phyloP scores from a whole-genome alignment of 1,140 invertebrate species.

The Neomicropteryx cornuta region DNA sequence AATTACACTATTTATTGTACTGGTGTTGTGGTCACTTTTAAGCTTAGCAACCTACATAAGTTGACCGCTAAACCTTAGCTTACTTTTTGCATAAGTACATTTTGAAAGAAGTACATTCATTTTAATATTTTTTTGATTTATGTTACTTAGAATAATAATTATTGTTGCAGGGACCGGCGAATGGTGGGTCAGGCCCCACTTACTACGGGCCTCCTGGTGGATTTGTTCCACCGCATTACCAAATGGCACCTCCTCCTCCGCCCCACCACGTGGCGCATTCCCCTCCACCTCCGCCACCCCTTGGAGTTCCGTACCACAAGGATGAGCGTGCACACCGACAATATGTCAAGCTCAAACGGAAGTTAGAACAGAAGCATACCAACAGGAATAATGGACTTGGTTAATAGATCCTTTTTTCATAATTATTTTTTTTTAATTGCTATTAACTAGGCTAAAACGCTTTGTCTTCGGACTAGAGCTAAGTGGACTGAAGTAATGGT shows the following conservation, averaged over 20 bases:
- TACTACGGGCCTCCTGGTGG: constrained; percentile 47
- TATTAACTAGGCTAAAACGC: neutral
- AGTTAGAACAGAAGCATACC: constrained; percentile 53
- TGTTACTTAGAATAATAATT: too few relatives aligned
- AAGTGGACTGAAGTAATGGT: too few relatives aligned
- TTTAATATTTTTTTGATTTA: too few relatives aligned
- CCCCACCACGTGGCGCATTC: constrained; percentile 40
- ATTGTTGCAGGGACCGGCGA: constrained; percentile 42
- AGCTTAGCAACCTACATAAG: too few relatives aligned
- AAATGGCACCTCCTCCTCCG: constrained; percentile 39
- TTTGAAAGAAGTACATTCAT: constrained; percentile 10
- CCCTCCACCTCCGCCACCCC: constrained; percentile 28
- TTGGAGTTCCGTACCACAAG: constrained; percentile 51
- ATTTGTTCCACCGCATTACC: constrained; percentile 47
- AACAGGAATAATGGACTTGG: constrained; percentile 39
- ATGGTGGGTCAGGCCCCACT: constrained; percentile 50
- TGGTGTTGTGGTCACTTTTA: too few relatives aligned
- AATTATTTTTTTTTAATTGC: neutral
- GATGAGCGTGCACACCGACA: constrained; percentile 68
- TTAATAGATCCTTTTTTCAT: constrained; percentile 18
- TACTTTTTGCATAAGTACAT: constrained; percentile 6
- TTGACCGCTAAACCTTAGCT: too few relatives aligned
- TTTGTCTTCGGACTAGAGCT: neutral
- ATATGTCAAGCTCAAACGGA: constrained; percentile 61
- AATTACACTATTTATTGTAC: too few relatives aligned